phyloP scores from a whole-genome alignment of 2,113 vertebrate genomes.

The Oncorhynchus keta region DNA sequence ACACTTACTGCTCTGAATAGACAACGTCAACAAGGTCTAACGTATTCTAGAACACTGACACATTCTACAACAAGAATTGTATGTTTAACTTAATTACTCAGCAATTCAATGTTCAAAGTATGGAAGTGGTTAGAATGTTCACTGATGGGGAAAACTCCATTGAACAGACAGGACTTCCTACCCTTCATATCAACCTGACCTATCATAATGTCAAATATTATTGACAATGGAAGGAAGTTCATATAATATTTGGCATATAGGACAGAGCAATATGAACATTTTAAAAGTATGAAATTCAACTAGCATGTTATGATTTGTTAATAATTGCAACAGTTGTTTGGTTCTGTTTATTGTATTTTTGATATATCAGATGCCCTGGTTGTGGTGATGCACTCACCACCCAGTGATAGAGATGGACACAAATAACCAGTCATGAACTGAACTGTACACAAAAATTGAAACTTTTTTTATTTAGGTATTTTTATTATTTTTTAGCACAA shows the following conservation, averaged over 20 bases:
- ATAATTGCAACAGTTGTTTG: constrained; percentile 30
- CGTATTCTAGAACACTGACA: not conserved
- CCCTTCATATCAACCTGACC: not conserved
- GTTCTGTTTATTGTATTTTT: constrained; percentile 35
- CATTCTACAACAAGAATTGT: not conserved
- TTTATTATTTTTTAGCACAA: constrained; percentile 74
- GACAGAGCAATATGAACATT: constrained; percentile 19
- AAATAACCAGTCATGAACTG: constrained; percentile 48
- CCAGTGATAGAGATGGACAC: constrained; percentile 18
- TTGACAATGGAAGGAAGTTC: constrained; percentile 14
- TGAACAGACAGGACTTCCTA: not conserved
- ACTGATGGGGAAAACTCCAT: not conserved
- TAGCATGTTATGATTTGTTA: constrained; percentile 67
- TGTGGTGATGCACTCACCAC: constrained; percentile 40
- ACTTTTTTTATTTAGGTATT: constrained; percentile 35
- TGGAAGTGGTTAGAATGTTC: not conserved
- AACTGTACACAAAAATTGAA: constrained; percentile 57
- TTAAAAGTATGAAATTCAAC: constrained; percentile 49
- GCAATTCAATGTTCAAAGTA: not conserved
- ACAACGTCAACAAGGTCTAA: not conserved
- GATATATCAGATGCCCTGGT: constrained; percentile 39
- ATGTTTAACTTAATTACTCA: not conserved
- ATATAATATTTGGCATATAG: constrained; percentile 32
- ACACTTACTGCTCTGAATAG: not conserved
- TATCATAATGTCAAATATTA: constrained; percentile 44